Evolutionary conservation across 2,888 invertebrate species (phyloP).

Genomic region (Frankliniella fusca): DNA sequence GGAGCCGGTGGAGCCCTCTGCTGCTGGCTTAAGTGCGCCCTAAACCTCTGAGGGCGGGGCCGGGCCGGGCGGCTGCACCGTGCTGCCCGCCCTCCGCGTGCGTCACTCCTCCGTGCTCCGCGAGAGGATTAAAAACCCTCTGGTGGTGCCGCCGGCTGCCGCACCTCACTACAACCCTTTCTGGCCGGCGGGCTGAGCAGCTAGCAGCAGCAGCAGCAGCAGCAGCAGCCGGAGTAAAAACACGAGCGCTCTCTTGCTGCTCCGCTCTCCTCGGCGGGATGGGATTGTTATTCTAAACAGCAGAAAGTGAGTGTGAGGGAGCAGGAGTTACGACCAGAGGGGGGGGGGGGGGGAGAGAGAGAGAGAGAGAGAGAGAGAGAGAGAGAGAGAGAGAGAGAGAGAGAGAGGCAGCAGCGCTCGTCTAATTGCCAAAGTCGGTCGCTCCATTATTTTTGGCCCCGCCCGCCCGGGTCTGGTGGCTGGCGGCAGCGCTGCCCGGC

Average conservation of each 20-base stretch:
- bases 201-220: no score
- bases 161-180: neutral
- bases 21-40: neutral
- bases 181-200: neutral
- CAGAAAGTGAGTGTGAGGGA: neutral
- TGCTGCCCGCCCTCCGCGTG: neutral
- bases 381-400: neutral
- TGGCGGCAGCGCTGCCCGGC: no score
- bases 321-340: neutral
- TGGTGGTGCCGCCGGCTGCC: no score
- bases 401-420: neutral
- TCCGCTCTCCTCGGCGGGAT: neutral
- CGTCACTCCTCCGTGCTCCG: neutral
- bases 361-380: neutral
- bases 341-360: neutral
- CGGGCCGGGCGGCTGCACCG: neutral
- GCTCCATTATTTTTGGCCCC: no score
- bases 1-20: neutral
- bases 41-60: neutral
- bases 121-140: slow-evolving; percentile 12
- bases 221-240: no score
- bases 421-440: no score
- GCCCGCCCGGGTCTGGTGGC: no score
- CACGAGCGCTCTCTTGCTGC: neutral
- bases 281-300: neutral